phyloP scores from a whole-genome alignment of 2,113 vertebrate genomes.

The Aegotheles bennettii region DNA sequence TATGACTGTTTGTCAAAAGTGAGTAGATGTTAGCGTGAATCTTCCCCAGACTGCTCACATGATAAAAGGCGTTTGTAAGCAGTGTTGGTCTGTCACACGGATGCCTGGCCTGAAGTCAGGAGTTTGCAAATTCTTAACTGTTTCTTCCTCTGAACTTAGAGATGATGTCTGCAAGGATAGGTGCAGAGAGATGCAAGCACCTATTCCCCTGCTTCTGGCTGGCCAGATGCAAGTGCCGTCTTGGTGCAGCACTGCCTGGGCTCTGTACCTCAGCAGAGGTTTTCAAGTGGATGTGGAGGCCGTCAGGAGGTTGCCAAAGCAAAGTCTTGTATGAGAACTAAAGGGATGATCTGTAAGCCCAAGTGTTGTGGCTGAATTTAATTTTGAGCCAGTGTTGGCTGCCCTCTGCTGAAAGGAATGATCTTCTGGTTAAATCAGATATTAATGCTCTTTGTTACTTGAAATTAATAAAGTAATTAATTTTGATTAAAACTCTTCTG shows the following conservation, averaged over 20 bases:
- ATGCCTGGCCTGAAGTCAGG: background rate
- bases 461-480: background rate
- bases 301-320: background rate
- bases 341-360: background rate
- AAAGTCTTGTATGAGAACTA: background rate
- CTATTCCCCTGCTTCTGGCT: background rate
- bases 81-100: background rate
- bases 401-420: background rate
- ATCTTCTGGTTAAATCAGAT: background rate
- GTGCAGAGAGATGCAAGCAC: background rate
- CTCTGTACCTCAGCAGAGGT: background rate
- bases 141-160: background rate
- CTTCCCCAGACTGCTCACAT: background rate
- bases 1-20: background rate
- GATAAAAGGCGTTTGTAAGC: background rate
- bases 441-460: background rate
- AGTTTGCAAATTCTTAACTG: background rate
- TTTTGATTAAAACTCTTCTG: background rate
- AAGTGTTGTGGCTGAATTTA: background rate
- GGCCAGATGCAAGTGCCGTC: background rate
- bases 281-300: background rate
- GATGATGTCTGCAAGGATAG: fast-evolving
- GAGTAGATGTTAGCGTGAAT: background rate
- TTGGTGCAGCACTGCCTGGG: background rate
- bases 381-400: background rate